Evolutionary conservation across 2,113 vertebrate species (phyloP).

Genomic region (Stegostoma tigrinum): DNA sequence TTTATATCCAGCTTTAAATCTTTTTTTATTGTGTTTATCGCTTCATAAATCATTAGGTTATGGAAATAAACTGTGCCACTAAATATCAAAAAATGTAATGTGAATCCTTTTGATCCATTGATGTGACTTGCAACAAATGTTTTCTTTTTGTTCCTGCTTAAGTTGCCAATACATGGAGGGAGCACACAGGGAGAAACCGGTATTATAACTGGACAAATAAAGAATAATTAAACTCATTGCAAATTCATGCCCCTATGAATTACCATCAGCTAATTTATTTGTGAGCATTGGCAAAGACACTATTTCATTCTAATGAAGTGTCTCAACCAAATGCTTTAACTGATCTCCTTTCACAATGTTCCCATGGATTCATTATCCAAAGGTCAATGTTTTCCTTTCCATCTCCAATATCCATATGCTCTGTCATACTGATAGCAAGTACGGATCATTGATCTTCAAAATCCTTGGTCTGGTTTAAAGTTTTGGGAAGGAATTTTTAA

Average conservation of each 20-base stretch:
- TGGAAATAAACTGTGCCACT: not conserved
- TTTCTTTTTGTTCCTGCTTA: not conserved
- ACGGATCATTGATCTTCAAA: no score
- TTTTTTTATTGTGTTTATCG: constrained; percentile 1
- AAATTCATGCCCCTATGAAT: not conserved
- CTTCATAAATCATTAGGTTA: not conserved
- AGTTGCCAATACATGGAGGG: not conserved
- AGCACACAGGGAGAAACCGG: not conserved
- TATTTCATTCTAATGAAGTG: not conserved
- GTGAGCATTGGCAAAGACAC: no score
- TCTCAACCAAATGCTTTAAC: not conserved
- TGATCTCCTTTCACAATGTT: not conserved
- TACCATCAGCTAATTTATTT: not conserved
- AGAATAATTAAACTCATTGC: not conserved
- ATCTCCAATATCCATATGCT: not conserved
- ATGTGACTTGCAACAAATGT: not conserved
- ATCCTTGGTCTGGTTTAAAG: no score
- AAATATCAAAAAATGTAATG: not conserved
- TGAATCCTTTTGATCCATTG: constrained; percentile 6
- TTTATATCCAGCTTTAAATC: not conserved
- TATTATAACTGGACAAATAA: not conserved
- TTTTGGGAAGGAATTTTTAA: not conserved
- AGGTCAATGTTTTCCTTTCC: not conserved
- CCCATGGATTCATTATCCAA: not conserved
- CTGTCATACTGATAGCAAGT: no score